These are phyloP conservation scores for Anthonomus grandis DNA, from an alignment of 1,140 invertebrate species.

Conservation along the genomic window DNA sequence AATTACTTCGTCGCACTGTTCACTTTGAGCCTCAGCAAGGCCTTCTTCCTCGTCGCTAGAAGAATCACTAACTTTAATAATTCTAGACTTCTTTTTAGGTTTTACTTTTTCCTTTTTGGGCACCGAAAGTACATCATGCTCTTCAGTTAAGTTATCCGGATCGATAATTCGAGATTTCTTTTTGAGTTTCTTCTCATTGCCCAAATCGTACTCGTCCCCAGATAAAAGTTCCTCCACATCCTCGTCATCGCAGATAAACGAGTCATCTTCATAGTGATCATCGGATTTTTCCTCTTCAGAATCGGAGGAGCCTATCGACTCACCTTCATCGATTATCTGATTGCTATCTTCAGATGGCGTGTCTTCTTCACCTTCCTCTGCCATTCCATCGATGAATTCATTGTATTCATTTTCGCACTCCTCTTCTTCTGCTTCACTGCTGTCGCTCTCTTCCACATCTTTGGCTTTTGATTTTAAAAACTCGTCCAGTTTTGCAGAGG, in stretches of 20 bases:
- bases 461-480: constrained; percentile 1
- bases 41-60: constrained; percentile 17
- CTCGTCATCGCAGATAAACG: constrained; percentile 39
- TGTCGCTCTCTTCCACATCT: not conserved
- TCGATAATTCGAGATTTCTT: constrained; percentile 24
- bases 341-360: constrained; percentile 41
- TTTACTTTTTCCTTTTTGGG: constrained; percentile 21
- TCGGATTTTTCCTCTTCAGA: constrained; percentile 36
- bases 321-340: constrained; percentile 39
- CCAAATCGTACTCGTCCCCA: constrained; percentile 30
- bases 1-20: not conserved
- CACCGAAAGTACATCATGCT: constrained; percentile 22
- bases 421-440: not conserved
- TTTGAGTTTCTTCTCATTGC: constrained; percentile 12
- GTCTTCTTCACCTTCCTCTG: constrained; percentile 38
- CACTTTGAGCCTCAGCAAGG: not conserved
- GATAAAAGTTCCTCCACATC: constrained; percentile 19
- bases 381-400: constrained; percentile 26
- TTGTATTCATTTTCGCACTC: constrained; percentile 6
- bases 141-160: constrained; percentile 3
- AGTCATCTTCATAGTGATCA: constrained; percentile 38
- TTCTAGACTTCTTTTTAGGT: constrained; percentile 20
- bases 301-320: constrained; percentile 33
- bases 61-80: constrained; percentile 11
- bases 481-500: constrained; percentile 1